Evolutionary conservation across 2,113 vertebrate genomes (phyloP), one percentile per base, ranked within the genome.

Genomic region (Paramormyrops kingsleyae): DNA sequence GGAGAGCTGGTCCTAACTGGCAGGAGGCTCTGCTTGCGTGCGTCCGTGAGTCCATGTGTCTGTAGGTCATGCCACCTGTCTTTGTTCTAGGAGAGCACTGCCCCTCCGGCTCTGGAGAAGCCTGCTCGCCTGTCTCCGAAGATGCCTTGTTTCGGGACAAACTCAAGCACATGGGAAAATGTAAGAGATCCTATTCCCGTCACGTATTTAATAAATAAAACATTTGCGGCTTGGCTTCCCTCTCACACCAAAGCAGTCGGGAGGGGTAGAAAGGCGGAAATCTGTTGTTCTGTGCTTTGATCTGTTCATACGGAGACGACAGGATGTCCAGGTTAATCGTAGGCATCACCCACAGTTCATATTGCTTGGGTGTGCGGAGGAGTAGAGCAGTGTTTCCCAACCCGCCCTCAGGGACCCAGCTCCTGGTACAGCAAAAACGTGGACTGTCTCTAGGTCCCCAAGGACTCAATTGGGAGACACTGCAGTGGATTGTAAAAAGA

Each of bases 111-210:
- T 92, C 93, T 12, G 89, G 94, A 21, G 98, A 99, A 31, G 91
- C 96, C 39, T 95, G 94, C 89, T 89, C 95, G 4, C 90, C 95
- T 0, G 95, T 96, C 90, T 98, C 97, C 42, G 99, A 99, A 77
- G 99, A 99, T 87, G 98, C 98, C 93, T 95, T 98, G 94, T 99
- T 99, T 95, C 96, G 98, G 95, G 99, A 99, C 96, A 99, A 98
- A 94, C 93, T 99, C 92, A 99, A 98, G 92, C 99, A 98, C 96
- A 99, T 99, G 99, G 99, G 99, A 0, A 99, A 99, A 95, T 99
- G 99, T 99, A 95, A 98, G 98, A 87, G 1, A 2, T 49, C 12
- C 9, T 52, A 31, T 47, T 13, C 87, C 5, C 35, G 13, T 44
- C 42, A 3, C 15, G 7, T 27, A 39, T 19, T 31, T 31, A 1